phyloP scores from a whole-genome alignment of 2,113 vertebrate species.

The Grus americana region DNA sequence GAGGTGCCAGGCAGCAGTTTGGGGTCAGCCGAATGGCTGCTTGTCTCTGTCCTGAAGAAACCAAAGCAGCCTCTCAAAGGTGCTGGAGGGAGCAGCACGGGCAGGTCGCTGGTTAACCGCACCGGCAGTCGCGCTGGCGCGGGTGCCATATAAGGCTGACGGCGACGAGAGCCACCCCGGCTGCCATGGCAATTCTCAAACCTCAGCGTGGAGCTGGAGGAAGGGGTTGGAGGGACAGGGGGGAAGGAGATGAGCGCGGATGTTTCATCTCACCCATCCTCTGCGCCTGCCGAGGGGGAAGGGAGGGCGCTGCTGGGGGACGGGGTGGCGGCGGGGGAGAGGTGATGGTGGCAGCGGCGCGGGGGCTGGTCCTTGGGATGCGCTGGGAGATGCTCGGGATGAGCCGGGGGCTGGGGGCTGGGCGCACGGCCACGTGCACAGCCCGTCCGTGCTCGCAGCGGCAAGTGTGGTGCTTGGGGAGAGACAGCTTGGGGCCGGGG shows the following conservation, averaged over 20 bases:
- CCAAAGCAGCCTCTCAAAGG: not conserved
- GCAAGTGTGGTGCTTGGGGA: not conserved
- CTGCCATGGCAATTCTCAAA: conserved; percentile 27
- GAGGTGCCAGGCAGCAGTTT: not conserved
- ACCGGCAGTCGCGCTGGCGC: not conserved
- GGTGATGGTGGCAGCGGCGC: rapidly evolving
- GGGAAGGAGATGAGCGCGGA: not conserved
- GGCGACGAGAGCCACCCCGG: not conserved
- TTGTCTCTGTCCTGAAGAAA: not conserved
- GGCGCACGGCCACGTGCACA: rapidly evolving
- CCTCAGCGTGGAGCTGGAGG: not conserved
- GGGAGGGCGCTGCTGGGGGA: not conserved
- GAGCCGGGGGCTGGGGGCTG: not conserved
- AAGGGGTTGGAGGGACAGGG: not conserved
- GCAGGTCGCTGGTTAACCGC: not conserved
- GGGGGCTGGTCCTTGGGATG: not conserved
- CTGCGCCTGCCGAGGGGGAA: not conserved
- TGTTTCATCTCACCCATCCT: not conserved
- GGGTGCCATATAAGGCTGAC: not conserved
- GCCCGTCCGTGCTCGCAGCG: not conserved
- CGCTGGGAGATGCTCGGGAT: not conserved
- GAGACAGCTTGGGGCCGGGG: not conserved
- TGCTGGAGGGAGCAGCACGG: not conserved
- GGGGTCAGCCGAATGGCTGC: not conserved
- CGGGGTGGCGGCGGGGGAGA: not conserved